Evolutionary conservation across 2,888 invertebrate species (phyloP).

Genomic region (Leptogaster cylindrica): DNA sequence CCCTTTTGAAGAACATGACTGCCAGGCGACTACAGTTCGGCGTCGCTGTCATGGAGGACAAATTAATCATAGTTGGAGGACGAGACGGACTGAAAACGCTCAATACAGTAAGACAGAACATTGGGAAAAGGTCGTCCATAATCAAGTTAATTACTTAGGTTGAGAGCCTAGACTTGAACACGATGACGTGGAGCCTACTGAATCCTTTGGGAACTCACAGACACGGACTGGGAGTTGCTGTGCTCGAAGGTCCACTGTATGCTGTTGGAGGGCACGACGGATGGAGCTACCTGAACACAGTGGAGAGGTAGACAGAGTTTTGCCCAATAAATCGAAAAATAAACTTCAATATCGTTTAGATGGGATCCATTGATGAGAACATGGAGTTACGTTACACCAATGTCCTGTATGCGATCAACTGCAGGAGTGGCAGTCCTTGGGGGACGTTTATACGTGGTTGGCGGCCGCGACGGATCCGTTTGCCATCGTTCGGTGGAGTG

Average conservation of each 20-base stretch:
- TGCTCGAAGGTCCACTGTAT: constrained; percentile 81
- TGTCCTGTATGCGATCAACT: constrained; percentile 83
- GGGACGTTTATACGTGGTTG: constrained; percentile 86
- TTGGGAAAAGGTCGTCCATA: background rate
- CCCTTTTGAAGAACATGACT: constrained; percentile 59
- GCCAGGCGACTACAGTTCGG: constrained; percentile 84
- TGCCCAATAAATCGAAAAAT: constrained; percentile 4
- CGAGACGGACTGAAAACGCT: constrained; percentile 92
- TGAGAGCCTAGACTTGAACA: constrained; percentile 85
- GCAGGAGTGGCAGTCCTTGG: constrained; percentile 89
- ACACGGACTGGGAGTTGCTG: constrained; percentile 80
- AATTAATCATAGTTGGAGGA: constrained; percentile 87
- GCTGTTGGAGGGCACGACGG: constrained; percentile 96
- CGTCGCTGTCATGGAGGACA: constrained; percentile 79
- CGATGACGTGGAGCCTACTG: constrained; percentile 78
- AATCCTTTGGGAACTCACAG: constrained; percentile 91
- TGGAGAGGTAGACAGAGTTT: constrained; percentile 68
- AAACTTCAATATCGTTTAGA: constrained; percentile 56
- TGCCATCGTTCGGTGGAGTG: constrained; percentile 91
- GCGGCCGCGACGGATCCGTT: constrained; percentile 89
- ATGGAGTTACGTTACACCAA: constrained; percentile 90
- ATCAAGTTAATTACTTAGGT: constrained; percentile 58
- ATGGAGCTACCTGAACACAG: constrained; percentile 86
- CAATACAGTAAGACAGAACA: constrained; percentile 69
- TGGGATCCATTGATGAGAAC: constrained; percentile 89